Base-by-base conservation (phyloP, 2,113 vertebrate genomes). In the Scolopax mira region DNA sequence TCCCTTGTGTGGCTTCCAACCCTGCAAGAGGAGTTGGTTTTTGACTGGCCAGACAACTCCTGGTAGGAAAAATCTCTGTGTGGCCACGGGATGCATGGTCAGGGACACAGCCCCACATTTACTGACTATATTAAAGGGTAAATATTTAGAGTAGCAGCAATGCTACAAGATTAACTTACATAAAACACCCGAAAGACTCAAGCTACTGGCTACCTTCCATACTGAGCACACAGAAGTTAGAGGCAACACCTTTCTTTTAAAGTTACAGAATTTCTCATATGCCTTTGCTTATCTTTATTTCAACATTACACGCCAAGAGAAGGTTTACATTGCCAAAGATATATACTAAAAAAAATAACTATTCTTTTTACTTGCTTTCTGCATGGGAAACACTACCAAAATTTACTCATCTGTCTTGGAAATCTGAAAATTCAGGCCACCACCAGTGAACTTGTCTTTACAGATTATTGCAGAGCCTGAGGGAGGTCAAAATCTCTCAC, bases 151-250 rank as follows among this genome's bases (percentile, higher is more conserved):
- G 30, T 35, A 52, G 4, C 22, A 54, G 28, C 24, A 82, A 58
- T 16, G 18, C 5, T 79, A 46, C 17, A 69, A 44, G 27, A 28
- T 18, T 60, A 10, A 8, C 6, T 79, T 58, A 69, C 8, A 19
- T 16, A 17, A 41, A 75, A n/a, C 4, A 37, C 13, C 33, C 31
- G 5, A 6, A 66, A 79, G 44, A 49, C 27, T 82, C 18, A 66
- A 23, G 25, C n/a, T 57, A 70, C 33, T 13, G 35, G 37, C 9
- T 12, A 31, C 19, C 27, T 85, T 51, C 66, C 14, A 11, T 17
- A 25, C 0, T 46, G n/a, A 67, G 46, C 5, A 5, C 3, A 1
- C 1, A 58, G 57, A 66, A 65, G 27, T 7, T 51, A 54, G 51
- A 85, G 28, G 11, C 12, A 91, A 60, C 25, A 25, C 13, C n/a